Evolutionary conservation across 2,113 vertebrate species (phyloP).

Genomic region (Stercorarius parasiticus): DNA sequence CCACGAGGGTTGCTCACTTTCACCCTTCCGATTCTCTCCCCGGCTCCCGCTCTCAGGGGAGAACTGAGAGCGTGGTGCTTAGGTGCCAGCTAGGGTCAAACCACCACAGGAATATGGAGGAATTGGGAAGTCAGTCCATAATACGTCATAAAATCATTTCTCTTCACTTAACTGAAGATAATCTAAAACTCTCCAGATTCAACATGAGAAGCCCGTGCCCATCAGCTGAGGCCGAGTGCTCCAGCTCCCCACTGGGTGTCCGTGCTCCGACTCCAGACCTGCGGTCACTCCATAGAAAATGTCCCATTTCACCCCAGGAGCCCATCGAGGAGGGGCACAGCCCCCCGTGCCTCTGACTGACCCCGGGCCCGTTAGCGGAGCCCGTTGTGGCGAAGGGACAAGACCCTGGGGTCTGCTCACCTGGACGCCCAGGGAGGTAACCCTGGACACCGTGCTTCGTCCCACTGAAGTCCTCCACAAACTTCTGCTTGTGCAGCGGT

Average conservation of each 20-base stretch:
- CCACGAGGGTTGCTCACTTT: not conserved
- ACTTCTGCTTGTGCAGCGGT: not conserved
- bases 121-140: accelerated
- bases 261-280: not conserved
- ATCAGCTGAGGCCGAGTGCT: not conserved
- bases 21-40: not conserved
- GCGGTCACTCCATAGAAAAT: accelerated
- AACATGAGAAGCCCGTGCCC: accelerated
- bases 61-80: accelerated
- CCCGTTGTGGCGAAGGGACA: accelerated
- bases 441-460: accelerated
- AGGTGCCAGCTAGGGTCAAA: not conserved
- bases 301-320: not conserved
- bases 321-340: accelerated
- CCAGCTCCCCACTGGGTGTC: accelerated
- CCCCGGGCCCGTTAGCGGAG: accelerated
- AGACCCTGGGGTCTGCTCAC: not conserved
- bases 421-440: not conserved
- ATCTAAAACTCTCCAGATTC: not conserved
- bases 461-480: accelerated
- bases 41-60: accelerated
- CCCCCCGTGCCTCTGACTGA: accelerated
- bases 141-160: not conserved
- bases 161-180: not conserved
- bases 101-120: not conserved